Base-by-base conservation (phyloP, 2,888 invertebrate species). In the Patella ulyssiponensis region DNA sequence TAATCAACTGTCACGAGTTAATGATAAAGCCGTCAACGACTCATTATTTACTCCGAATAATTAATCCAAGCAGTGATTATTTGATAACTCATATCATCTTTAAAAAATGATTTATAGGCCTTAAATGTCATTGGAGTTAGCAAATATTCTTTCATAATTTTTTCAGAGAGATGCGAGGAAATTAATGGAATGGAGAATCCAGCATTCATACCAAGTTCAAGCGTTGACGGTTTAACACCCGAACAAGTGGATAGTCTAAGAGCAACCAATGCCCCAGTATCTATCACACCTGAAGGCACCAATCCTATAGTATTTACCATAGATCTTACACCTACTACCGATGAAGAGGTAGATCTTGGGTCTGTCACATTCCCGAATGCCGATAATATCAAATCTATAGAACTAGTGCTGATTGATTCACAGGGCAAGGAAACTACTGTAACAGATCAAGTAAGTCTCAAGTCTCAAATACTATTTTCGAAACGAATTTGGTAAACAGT, bases 181-280 rank as follows among this genome's bases (percentile, higher is more conserved):
- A 64, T 64, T 15, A 64, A 64, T 64, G 64, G 64, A 20, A 64
- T 64, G 64, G 20, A 64, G n/a, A 20, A n/a, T 12, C 64, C 64
- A 64, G 64, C 64, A n/a, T 64, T 64, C 23, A 64, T 64, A 20
- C 64, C 64, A 20, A 20, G 23, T n/a, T 20, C n/a, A 20, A 64
- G 64, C 23, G 64, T 64, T 12, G 64, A 64, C n/a, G 64, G 64
- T n/a, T 64, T 64, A 3, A 64, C 64, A 20, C 64, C 64, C 1
- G 2, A 64, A 20, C 64, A 64, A 12, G 64, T 64, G 23, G n/a
- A n/a, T 20, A 20, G n/a, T 7, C 23, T 64, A 12, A 64, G 64
- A 64, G 23, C n/a, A 20, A 27, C 27, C 27, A 27, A 27, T 27
- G 64, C n/a, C 14, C 23, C 64, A 20, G 64, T 64, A 20, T 64